Conservation (phyloP, 2,797 vertebrate species). For the Rhinella marina region DNA sequence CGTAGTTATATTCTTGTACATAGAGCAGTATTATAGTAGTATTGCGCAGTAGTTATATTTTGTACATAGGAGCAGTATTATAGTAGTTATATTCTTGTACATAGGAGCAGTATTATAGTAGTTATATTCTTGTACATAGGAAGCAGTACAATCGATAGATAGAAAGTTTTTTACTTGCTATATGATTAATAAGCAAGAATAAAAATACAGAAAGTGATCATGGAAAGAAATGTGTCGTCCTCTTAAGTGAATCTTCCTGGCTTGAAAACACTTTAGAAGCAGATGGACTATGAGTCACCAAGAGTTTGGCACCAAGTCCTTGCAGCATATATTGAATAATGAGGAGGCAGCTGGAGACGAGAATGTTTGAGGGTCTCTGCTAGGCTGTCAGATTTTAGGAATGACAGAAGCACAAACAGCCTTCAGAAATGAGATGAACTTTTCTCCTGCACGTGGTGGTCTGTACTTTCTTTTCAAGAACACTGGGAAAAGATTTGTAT, state of each 20-base stretch:
- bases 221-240: background rate
- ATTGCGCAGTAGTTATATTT: slow-evolving; percentile 10
- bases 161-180: background rate
- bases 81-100: slow-evolving; percentile 1
- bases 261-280: slow-evolving; percentile 38
- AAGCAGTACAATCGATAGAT: background rate
- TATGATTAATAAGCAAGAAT: background rate
- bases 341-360: slow-evolving; percentile 56
- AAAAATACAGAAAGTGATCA: background rate
- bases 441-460: no score
- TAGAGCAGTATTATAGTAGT: background rate
- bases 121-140: no score
- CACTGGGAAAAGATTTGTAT: background rate
- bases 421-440: slow-evolving; percentile 4
- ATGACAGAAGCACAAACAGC: slow-evolving; percentile 44
- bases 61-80: background rate
- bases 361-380: slow-evolving; percentile 43
- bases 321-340: slow-evolving; percentile 38
- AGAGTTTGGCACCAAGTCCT: slow-evolving; percentile 47
- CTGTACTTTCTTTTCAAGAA: background rate
- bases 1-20: background rate
- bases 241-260: slow-evolving; percentile 52
- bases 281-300: slow-evolving; percentile 59
- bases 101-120: background rate
- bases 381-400: slow-evolving; percentile 46